A percentile compares a stretch with the other conserved stretches of the same genome.
Conservation (phyloP, 1,140 invertebrate species). For the Pseudomyrmex concolor region DNA sequence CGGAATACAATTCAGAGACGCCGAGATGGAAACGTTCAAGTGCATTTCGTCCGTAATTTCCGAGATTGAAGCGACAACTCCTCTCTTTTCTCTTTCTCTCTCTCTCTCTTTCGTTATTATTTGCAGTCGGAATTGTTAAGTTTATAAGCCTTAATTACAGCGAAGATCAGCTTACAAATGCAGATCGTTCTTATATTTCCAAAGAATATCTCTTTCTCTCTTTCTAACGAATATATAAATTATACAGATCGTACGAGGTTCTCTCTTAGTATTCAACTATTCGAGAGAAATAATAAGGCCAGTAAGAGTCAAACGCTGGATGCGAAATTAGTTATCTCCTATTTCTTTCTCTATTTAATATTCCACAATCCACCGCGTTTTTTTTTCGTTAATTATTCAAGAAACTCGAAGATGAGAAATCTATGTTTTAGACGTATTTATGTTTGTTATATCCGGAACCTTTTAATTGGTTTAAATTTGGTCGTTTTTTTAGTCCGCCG, state of each 20-base stretch:
- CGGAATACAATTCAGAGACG: slow-evolving; percentile 16
- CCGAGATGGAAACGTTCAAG: slow-evolving; percentile 23
- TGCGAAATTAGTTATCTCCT: too few relatives aligned
- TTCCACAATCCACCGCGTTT: too few relatives aligned
- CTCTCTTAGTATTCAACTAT: too few relatives aligned
- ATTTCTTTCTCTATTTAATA: too few relatives aligned
- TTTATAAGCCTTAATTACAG: slow-evolving; percentile 25
- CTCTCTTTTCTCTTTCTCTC: too few relatives aligned
- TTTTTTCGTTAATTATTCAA: too few relatives aligned
- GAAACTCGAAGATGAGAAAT: too few relatives aligned
- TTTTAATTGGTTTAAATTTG: slow-evolving; percentile 10
- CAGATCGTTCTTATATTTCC: slow-evolving; percentile 11
- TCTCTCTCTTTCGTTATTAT: not conserved
- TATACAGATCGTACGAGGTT: too few relatives aligned
- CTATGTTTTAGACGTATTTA: slow-evolving; percentile 19
- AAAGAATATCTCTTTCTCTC: not conserved
- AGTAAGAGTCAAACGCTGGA: too few relatives aligned
- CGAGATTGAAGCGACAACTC: slow-evolving; percentile 2
- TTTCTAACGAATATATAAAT: not conserved
- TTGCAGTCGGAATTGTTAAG: slow-evolving; percentile 22
- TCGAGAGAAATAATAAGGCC: too few relatives aligned
- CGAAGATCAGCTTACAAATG: slow-evolving; percentile 9
- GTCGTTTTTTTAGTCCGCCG: not conserved
- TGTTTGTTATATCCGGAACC: not conserved
- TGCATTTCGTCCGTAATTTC: slow-evolving; percentile 24